These are phyloP conservation scores for Sardinella longiceps DNA, from an alignment of 2,797 vertebrate genomes.

Conservation along the genomic window DNA sequence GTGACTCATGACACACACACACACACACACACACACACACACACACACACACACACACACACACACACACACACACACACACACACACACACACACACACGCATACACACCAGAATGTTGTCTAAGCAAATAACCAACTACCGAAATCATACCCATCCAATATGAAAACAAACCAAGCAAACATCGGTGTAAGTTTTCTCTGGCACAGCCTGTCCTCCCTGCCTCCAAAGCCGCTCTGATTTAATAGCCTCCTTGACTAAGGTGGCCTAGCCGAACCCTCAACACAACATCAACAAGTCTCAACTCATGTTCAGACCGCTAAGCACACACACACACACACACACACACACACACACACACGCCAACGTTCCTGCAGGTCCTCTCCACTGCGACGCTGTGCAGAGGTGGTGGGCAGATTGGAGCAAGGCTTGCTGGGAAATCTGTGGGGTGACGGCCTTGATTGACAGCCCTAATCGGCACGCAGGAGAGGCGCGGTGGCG, in stretches of 20 bases:
- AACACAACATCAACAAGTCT: no score
- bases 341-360: background rate
- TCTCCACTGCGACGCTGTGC: conserved; percentile 1
- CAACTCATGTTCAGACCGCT: background rate
- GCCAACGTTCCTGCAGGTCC: background rate
- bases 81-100: background rate
- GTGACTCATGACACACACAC: no score
- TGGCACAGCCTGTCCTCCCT: no score
- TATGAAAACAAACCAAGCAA: background rate
- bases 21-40: background rate
- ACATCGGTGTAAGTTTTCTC: no score
- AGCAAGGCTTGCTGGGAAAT: conserved; percentile 61
- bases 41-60: background rate
- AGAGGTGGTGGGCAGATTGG: conserved; percentile 59
- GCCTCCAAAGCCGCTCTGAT: no score
- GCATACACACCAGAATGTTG: no score
- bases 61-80: background rate
- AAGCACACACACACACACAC: conserved; percentile 5
- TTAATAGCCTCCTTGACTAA: no score
- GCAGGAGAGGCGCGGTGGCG: conserved; percentile 49
- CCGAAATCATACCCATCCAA: background rate
- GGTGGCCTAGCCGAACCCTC: no score
- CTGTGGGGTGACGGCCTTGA: conserved; percentile 63
- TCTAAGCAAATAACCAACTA: background rate
- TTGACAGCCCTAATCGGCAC: conserved; percentile 73